Percentiles rank a stretch among this genome's conserved stretches.
Evolutionary conservation across 2,888 invertebrate species (phyloP).

Genomic region (Seira sanloemensis): DNA sequence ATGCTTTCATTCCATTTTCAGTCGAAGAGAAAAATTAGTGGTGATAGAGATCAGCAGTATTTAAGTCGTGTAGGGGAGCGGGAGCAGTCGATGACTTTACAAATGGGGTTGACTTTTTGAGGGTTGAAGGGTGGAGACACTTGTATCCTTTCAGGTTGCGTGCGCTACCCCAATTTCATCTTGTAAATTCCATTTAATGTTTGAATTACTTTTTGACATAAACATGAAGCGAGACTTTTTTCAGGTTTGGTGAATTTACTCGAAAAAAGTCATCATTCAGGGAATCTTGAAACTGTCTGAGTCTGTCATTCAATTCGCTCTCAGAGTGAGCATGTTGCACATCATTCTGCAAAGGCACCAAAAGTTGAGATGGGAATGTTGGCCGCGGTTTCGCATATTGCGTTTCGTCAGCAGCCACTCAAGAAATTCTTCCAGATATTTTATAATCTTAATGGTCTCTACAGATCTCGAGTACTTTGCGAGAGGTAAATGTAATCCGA

Average conservation of each 20-base stretch:
- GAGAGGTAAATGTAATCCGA: conserved; percentile 6
- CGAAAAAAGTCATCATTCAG: background rate
- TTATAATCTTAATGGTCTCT: background rate
- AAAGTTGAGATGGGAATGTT: no score
- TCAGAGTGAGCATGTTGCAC: no score
- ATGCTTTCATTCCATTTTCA: background rate
- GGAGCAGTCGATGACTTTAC: background rate
- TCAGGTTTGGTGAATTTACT: background rate
- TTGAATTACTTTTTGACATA: conserved; percentile 12
- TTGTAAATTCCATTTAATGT: background rate
- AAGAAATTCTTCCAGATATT: background rate
- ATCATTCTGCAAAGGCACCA: no score
- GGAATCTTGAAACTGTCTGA: conserved; percentile 1
- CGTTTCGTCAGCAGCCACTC: no score
- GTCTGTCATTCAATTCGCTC: background rate
- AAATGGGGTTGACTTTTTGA: background rate
- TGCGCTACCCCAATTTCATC: conserved; percentile 20
- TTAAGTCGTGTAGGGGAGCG: background rate
- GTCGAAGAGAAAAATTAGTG: background rate
- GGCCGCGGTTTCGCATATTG: background rate
- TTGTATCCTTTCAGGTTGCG: conserved; percentile 13
- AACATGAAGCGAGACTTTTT: conserved; percentile 6
- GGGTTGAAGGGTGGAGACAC: conserved; percentile 16
- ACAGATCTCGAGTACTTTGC: no score
- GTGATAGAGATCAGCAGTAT: background rate